These are phyloP conservation scores for Resseliella maxima DNA, from an alignment of 2,888 invertebrate species.

Conservation along the genomic window DNA sequence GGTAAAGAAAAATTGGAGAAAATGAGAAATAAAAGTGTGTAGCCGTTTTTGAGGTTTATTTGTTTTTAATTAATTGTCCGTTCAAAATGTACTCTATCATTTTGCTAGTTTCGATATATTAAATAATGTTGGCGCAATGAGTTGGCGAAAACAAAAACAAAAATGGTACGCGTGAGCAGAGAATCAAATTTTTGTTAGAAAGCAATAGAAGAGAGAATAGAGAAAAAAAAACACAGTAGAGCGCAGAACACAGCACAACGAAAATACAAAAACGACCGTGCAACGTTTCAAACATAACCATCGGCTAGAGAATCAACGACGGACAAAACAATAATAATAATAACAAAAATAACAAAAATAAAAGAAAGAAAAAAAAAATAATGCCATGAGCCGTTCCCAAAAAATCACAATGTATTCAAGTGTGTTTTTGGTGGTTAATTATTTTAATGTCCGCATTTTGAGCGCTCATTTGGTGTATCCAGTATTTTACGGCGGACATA, in stretches of 20 bases:
- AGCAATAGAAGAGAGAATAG: neutral
- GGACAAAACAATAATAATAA: neutral
- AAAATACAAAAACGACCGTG: neutral
- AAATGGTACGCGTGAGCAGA: neutral
- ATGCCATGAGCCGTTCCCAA: neutral
- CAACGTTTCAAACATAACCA: neutral
- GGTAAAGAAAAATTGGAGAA: too few relatives aligned
- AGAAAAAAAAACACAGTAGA: neutral
- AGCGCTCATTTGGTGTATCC: constrained; percentile 16
- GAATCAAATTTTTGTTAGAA: neutral
- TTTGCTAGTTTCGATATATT: neutral
- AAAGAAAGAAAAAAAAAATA: neutral
- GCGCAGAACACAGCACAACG: neutral
- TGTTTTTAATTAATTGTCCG: neutral
- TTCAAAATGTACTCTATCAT: neutral
- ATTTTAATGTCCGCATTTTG: constrained; percentile 38
- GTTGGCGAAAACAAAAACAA: neutral
- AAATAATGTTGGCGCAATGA: neutral
- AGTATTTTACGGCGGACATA: neutral
- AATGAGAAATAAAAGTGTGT: too few relatives aligned
- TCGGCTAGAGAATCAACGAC: neutral
- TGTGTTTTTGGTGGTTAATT: constrained; percentile 10
- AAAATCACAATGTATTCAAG: neutral
- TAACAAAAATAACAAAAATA: neutral
- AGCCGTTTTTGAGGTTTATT: neutral